These are phyloP conservation scores for Hypselothyrea guttata DNA, from an alignment of 2,888 invertebrate genomes.

Conservation along the genomic window DNA sequence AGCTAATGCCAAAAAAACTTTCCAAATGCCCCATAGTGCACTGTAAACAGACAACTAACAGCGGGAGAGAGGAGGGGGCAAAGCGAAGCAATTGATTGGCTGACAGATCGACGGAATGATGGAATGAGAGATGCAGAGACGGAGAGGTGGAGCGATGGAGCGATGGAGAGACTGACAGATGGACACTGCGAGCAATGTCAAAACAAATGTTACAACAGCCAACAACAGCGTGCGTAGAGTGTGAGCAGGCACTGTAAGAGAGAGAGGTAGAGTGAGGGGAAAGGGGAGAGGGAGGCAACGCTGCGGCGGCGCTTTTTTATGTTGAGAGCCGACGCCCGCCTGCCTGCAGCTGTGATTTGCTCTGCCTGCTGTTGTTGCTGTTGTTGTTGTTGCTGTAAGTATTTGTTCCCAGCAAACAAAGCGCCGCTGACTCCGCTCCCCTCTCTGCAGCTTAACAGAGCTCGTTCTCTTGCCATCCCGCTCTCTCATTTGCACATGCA, in stretches of 20 bases:
- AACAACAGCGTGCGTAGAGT: background rate
- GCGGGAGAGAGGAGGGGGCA: constrained; percentile 32
- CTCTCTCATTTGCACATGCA: background rate
- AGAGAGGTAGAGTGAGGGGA: background rate
- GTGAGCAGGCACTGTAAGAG: constrained; percentile 2
- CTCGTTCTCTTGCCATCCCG: constrained; percentile 5
- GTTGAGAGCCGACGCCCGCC: constrained; percentile 43
- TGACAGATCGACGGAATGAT: constrained; percentile 24
- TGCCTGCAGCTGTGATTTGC: constrained; percentile 62
- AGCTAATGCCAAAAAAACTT: too few species aligned
- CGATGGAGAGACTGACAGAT: constrained; percentile 3
- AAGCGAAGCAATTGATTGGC: constrained; percentile 24
- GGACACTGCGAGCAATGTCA: constrained; percentile 39
- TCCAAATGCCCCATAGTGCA: too few species aligned
- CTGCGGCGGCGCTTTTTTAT: constrained; percentile 48
- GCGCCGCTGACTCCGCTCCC: constrained; percentile 23
- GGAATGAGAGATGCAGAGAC: constrained; percentile 27
- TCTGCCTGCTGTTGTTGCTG: constrained; percentile 34
- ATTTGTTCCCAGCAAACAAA: constrained; percentile 72
- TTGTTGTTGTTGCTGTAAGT: constrained; percentile 41
- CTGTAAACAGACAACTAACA: constrained; percentile 46
- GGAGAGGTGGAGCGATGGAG: background rate
- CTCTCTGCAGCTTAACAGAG: background rate
- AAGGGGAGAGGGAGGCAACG: constrained; percentile 7
- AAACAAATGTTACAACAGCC: constrained; percentile 54